These are phyloP conservation scores for Tribolium freemani DNA, from an alignment of 2,888 invertebrate genomes.

Conservation along the genomic window DNA sequence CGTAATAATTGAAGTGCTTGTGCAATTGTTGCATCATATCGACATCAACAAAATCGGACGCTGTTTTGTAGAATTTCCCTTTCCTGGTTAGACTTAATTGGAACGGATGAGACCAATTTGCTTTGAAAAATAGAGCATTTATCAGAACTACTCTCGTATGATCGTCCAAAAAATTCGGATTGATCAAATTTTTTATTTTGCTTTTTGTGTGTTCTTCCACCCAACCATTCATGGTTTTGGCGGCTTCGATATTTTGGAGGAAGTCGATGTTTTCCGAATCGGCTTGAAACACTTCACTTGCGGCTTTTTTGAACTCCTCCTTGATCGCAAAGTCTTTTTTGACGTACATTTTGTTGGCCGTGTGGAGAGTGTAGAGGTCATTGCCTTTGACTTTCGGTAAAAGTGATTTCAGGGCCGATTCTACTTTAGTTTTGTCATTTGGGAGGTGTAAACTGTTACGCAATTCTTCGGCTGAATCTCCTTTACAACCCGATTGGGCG, in stretches of 20 bases:
- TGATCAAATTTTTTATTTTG: constrained; percentile 8
- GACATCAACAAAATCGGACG: not conserved
- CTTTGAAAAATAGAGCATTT: constrained; percentile 35
- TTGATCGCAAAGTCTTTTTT: not conserved
- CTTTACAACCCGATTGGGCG: constrained; percentile 5
- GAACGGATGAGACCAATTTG: constrained; percentile 9
- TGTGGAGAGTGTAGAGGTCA: not conserved
- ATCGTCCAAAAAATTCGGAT: not conserved
- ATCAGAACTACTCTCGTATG: not conserved
- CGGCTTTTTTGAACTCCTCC: not conserved
- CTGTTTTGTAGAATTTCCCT: not conserved
- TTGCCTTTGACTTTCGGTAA: not conserved
- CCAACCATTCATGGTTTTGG: constrained; percentile 7
- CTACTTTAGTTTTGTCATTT: not conserved
- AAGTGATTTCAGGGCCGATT: not conserved
- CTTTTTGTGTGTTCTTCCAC: constrained; percentile 68
- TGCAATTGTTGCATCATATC: not conserved
- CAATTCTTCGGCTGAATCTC: not conserved
- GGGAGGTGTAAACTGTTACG: not conserved
- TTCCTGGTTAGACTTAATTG: not conserved
- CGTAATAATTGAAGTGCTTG: not conserved
- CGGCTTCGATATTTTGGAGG: not conserved
- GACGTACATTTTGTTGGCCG: constrained; percentile 9
- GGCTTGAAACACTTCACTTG: not conserved
- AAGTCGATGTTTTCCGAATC: constrained; percentile 8